Conservation (phyloP, 2,113 vertebrate species). For the Ardeotis arabs region DNA sequence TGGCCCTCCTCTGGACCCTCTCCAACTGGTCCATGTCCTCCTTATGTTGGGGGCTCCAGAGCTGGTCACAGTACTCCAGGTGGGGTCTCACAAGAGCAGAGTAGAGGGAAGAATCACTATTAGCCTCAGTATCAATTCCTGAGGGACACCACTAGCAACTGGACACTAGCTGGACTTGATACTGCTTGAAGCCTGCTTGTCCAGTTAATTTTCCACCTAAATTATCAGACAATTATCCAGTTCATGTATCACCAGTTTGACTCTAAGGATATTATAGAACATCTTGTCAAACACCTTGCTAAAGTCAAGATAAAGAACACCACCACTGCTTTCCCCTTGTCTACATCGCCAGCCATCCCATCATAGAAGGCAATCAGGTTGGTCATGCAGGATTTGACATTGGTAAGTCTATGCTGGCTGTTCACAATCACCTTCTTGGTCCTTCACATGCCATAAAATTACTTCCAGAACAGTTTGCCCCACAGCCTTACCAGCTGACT, state of each 20-base stretch:
- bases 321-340: not conserved
- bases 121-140: not conserved
- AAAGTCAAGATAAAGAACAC: not conserved
- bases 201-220: not conserved
- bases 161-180: not conserved
- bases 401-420: not conserved
- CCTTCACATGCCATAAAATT: fast-evolving
- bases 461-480: not conserved
- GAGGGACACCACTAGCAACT: not conserved
- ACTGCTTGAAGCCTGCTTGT: not conserved
- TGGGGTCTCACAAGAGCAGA: too few species aligned
- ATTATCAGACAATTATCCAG: not conserved
- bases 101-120: too few species aligned
- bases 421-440: not conserved
- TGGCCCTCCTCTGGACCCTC: too few species aligned
- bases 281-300: not conserved
- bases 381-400: not conserved
- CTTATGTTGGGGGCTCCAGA: too few species aligned
- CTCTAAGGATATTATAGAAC: not conserved
- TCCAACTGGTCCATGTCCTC: too few species aligned
- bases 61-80: too few species aligned
- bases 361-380: not conserved
- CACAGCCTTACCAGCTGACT: not conserved
- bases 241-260: not conserved
- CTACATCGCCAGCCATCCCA: not conserved